Conservation (phyloP, 2,888 invertebrate species). For the Meiosimyza decipiens region DNA sequence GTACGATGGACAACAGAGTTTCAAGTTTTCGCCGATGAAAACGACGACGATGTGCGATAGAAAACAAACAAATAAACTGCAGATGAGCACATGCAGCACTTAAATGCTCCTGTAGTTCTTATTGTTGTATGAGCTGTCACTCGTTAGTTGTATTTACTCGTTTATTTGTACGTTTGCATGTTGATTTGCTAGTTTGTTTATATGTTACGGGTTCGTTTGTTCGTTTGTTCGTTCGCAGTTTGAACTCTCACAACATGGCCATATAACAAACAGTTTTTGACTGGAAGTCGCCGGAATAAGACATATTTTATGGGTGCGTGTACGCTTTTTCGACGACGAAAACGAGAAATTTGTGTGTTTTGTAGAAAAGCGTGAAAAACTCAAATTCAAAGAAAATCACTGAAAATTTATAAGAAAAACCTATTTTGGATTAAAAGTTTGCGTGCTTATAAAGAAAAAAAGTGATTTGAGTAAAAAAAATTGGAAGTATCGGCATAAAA, state of each 20-base stretch:
- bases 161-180: background rate
- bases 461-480: background rate
- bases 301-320: constrained; percentile 41
- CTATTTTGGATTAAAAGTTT: background rate
- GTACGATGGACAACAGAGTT: too few species aligned
- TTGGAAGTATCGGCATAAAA: background rate
- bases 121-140: background rate
- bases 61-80: too few species aligned
- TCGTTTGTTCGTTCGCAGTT: background rate
- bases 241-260: constrained; percentile 43
- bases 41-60: too few species aligned
- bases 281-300: constrained; percentile 51
- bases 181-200: constrained; percentile 17
- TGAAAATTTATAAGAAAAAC: background rate
- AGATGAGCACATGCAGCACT: too few species aligned
- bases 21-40: too few species aligned
- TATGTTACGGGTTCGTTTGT: constrained; percentile 5
- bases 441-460: too few species aligned
- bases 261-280: constrained; percentile 51
- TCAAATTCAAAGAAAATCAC: background rate
- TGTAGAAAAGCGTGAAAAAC: constrained; percentile 39
- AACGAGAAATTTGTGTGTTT: constrained; percentile 31
- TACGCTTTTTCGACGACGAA: constrained; percentile 31
- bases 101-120: too few species aligned
- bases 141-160: constrained; percentile 13